Conservation (phyloP, 2,113 vertebrate genomes). For the Rhagologus leucostigma region DNA sequence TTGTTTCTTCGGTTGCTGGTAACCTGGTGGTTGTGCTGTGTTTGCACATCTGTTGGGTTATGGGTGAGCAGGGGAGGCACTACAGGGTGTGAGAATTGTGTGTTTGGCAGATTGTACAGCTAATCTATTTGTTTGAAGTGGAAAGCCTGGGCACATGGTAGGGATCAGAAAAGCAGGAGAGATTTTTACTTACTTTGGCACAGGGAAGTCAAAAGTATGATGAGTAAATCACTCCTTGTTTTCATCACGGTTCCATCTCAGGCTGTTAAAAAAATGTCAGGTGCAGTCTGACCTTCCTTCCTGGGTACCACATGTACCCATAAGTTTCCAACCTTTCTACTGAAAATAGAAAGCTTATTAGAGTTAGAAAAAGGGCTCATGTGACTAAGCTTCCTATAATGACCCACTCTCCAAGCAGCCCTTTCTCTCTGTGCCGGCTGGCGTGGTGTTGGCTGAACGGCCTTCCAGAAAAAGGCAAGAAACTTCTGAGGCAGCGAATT, state of each 20-base stretch:
- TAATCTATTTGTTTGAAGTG: neutral
- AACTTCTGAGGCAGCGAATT: neutral
- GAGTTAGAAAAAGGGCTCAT: neutral
- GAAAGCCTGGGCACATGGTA: neutral
- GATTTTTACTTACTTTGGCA: neutral
- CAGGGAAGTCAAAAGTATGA: neutral
- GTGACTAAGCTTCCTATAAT: neutral
- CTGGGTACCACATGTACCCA: neutral
- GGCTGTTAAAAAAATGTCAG: neutral
- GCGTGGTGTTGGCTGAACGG: rapidly evolving
- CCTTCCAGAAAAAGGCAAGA: neutral
- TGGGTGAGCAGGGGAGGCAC: neutral
- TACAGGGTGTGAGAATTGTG: neutral
- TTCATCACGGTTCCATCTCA: neutral
- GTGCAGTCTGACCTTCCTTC: neutral
- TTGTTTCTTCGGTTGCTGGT: neutral
- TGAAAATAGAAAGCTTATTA: neutral
- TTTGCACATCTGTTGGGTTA: neutral
- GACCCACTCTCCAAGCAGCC: neutral
- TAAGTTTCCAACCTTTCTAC: neutral
- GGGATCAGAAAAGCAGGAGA: neutral
- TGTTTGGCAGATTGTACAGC: neutral
- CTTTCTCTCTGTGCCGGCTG: neutral
- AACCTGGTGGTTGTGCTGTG: neutral
- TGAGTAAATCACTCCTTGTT: neutral